Percentiles rank a stretch among this genome's conserved stretches.
Conservation (phyloP, 2,797 vertebrate genomes). For the Artibeus jamaicensis region DNA sequence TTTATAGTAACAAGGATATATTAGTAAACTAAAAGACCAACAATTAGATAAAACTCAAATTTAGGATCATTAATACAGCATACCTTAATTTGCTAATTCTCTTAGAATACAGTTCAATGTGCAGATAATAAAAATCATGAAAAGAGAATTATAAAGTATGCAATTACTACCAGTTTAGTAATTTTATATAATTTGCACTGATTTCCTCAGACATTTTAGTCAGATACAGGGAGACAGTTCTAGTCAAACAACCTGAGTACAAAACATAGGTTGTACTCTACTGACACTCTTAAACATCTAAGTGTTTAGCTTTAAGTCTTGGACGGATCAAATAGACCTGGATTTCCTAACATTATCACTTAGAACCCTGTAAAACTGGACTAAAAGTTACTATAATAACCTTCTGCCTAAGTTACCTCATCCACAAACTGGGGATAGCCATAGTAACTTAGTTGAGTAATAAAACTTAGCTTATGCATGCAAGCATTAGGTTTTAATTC, state of each 20-base stretch:
- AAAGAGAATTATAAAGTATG: slow-evolving; percentile 1
- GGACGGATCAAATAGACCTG: not conserved
- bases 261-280: not conserved
- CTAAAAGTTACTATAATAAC: not conserved
- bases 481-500: slow-evolving; percentile 21
- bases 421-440: slow-evolving; percentile 13
- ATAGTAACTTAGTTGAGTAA: slow-evolving; percentile 9
- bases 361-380: not conserved
- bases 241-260: not conserved
- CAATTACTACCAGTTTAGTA: slow-evolving; percentile 11
- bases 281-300: not conserved
- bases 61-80: slow-evolving; percentile 16
- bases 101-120: not conserved
- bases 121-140: not conserved
- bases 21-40: slow-evolving; percentile 14
- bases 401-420: not conserved
- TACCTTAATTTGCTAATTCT: not conserved
- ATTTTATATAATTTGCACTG: not conserved
- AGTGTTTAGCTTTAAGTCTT: slow-evolving; percentile 20
- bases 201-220: not conserved
- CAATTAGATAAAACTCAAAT: slow-evolving; percentile 36
- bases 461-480: slow-evolving; percentile 15
- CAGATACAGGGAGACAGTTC: slow-evolving; percentile 1
- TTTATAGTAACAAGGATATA: not conserved
- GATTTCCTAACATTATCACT: not conserved